A percentile compares a stretch with the other conserved stretches of the same genome.
Conservation (phyloP, 2,113 vertebrate species). For the Crotophaga sulcirostris region DNA sequence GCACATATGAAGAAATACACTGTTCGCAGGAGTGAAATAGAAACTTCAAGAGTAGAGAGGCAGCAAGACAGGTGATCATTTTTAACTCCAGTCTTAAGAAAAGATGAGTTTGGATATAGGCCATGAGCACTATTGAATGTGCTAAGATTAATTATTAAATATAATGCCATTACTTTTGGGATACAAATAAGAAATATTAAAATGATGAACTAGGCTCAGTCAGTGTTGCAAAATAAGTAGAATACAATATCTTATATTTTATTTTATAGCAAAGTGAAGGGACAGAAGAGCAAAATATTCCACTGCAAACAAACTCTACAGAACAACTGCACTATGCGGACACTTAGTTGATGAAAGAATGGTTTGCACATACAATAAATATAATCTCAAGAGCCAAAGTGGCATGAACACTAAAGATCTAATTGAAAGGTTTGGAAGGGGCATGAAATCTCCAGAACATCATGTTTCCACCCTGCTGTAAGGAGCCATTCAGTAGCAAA, state of each 20-base stretch:
- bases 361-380: background rate
- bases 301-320: background rate
- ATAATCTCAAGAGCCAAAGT: background rate
- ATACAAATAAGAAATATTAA: background rate
- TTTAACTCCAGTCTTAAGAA: background rate
- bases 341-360: background rate
- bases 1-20: background rate
- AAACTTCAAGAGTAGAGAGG: background rate
- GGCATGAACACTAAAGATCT: background rate
- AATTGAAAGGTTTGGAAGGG: slow-evolving; percentile 28
- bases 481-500: background rate
- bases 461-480: background rate
- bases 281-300: background rate
- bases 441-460: background rate
- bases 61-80: background rate
- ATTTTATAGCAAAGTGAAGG: background rate
- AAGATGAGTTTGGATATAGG: background rate
- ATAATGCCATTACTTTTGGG: background rate
- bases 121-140: background rate
- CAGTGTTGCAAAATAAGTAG: background rate
- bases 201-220: background rate
- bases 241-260: background rate
- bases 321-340: background rate
- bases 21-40: background rate
- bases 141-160: background rate